These are phyloP conservation scores for Drosophila burlai DNA, from an alignment of 1,140 invertebrate species.

Conservation along the genomic window DNA sequence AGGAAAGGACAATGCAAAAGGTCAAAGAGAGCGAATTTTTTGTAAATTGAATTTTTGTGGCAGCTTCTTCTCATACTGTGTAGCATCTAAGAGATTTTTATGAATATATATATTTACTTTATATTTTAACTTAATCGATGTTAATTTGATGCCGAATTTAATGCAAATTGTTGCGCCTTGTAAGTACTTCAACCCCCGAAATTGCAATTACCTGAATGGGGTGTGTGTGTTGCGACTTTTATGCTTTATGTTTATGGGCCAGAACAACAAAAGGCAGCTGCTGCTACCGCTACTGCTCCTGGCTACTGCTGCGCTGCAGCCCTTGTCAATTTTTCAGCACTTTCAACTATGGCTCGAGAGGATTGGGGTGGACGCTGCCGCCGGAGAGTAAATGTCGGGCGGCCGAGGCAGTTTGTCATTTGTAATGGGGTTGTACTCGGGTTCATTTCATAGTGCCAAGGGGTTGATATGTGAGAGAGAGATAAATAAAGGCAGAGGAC, in stretches of 20 bases:
- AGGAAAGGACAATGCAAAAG: slow-evolving; percentile 36
- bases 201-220: slow-evolving; percentile 44
- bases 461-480: slow-evolving; percentile 44
- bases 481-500: slow-evolving; percentile 30
- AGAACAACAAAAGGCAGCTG: slow-evolving; percentile 49
- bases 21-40: slow-evolving; percentile 8
- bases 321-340: slow-evolving; percentile 50
- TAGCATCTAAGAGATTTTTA: slow-evolving; percentile 45
- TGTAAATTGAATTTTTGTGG: slow-evolving; percentile 34
- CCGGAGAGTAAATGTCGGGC: slow-evolving; percentile 42
- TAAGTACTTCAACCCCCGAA: slow-evolving; percentile 37
- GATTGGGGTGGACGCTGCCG: slow-evolving; percentile 38
- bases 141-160: slow-evolving; percentile 23
- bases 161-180: slow-evolving; percentile 27
- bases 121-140: slow-evolving; percentile 20
- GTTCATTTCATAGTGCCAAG: slow-evolving; percentile 30
- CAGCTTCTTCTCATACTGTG: slow-evolving; percentile 35
- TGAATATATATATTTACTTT: slow-evolving; percentile 57
- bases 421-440: slow-evolving; percentile 42
- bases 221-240: slow-evolving; percentile 35
- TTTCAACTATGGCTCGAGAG: slow-evolving; percentile 44
- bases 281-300: slow-evolving; percentile 1
- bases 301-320: slow-evolving; percentile 21
- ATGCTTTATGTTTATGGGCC: slow-evolving; percentile 39
- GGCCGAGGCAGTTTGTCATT: slow-evolving; percentile 35